phyloP scores from a whole-genome alignment of 2,888 invertebrate genomes.

The Chouioia cunea region DNA sequence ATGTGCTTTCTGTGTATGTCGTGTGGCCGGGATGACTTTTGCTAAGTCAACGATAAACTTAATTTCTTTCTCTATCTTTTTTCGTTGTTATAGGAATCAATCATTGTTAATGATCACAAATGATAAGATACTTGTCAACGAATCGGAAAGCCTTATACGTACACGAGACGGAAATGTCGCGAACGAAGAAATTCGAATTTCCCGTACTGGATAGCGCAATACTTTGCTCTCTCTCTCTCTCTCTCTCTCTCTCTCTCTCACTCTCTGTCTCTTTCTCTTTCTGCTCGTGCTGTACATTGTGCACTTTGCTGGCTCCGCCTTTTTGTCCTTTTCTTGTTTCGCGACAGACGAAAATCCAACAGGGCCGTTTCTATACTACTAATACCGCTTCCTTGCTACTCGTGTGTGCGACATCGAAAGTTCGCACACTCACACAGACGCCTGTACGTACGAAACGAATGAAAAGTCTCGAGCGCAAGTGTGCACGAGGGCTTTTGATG shows the following conservation, averaged over 20 bases:
- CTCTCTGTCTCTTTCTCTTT: neutral
- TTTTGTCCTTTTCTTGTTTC: conserved; percentile 1
- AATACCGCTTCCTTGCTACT: neutral
- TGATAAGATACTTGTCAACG: no score
- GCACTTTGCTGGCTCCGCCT: neutral
- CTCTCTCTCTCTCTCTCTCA: neutral
- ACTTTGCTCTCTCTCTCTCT: conserved; percentile 2
- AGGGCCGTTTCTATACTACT: conserved; percentile 30
- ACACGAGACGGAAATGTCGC: no score
- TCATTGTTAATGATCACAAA: no score
- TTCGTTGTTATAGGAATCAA: no score
- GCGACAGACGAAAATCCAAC: conserved; percentile 21
- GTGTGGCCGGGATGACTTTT: no score
- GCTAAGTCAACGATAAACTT: no score
- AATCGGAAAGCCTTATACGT: no score
- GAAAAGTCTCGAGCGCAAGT: no score
- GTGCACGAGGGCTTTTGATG: no score
- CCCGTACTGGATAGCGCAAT: neutral
- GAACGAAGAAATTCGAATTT: no score
- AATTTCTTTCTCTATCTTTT: neutral
- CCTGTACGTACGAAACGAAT: no score
- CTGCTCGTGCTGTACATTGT: conserved; percentile 3
- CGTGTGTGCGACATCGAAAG: neutral
- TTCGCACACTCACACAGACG: neutral
- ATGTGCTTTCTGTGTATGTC: no score